Evolutionary conservation across 2,888 invertebrate genomes (phyloP), one percentile per base, ranked within the genome.

Genomic region (Tetropium fuscum): DNA sequence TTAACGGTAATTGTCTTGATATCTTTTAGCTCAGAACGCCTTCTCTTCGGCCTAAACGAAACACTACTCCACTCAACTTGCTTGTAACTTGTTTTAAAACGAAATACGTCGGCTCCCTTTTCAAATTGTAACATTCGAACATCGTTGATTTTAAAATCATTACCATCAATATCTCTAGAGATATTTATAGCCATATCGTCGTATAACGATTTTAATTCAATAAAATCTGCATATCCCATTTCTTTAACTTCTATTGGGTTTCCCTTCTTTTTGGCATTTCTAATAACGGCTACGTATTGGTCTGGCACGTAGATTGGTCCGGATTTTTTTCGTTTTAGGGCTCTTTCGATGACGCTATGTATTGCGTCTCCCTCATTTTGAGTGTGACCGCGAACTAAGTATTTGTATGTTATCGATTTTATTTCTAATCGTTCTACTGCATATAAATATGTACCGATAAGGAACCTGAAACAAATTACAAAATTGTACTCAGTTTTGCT

Each of bases 301-400:
- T 36, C 45, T 6, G 48, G 56, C 3, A 45, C 30, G 13, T 56
- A 48, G 38, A 56, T 48, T 7, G 56, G 56, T 25, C 49, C 56
- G 7, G 40, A 47, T n/a, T 48, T 56, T 27, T 56, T 56, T 3
- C 5, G 25, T 30, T 41, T 49, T 6, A 59, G 18, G 1, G 19
- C 6, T 25, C 30, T 56, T 27, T 60, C 59, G 16, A 63, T 63
- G 6, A 53, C 36, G 41, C 56, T 58, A 19, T 63, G 53, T 4
- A 58, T 40, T 11, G 59, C 34, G 27, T 59, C 48, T 2, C 27
- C 57, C 20, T 57, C 57, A 40, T 57, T 57, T 13, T 57, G 49
- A 0, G 48, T 57, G 20, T 57, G 57, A 6, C 57, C 57, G 2
- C 41, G 20, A 1, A 57, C 27, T 13, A 48, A 41, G 41, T 27